phyloP scores from a whole-genome alignment of 2,113 vertebrate genomes.

The Daboia siamensis region DNA sequence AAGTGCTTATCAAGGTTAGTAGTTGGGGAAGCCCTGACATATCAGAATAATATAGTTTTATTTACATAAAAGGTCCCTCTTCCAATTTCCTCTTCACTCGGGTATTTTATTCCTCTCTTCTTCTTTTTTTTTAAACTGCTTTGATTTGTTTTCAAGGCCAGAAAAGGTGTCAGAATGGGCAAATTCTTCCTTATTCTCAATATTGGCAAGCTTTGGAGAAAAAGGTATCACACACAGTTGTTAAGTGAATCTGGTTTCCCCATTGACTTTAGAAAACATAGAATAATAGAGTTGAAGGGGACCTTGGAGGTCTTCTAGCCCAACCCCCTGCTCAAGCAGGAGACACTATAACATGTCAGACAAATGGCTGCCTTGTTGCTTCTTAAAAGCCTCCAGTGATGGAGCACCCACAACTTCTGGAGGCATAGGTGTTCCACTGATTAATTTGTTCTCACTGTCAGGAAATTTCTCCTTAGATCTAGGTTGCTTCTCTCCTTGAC shows the following conservation, averaged over 20 bases:
- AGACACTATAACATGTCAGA: too few relatives aligned
- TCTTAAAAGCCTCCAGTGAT: too few relatives aligned
- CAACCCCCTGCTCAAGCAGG: background rate
- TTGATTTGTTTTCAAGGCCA: constrained; percentile 42
- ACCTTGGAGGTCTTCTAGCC: background rate
- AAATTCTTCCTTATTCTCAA: constrained; percentile 46
- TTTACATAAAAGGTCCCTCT: constrained; percentile 27
- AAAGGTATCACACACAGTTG: constrained; percentile 8
- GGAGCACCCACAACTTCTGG: too few relatives aligned
- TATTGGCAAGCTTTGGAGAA: constrained; percentile 40
- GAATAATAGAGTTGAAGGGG: background rate
- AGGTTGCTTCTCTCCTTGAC: too few relatives aligned
- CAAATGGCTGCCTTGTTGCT: too few relatives aligned
- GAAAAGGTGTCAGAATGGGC: constrained; percentile 44
- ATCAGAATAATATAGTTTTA: constrained; percentile 55
- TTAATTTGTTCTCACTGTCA: too few relatives aligned
- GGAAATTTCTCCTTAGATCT: too few relatives aligned
- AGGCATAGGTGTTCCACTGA: too few relatives aligned
- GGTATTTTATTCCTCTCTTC: background rate
- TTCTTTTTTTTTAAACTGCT: background rate
- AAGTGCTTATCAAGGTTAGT: constrained; percentile 66
- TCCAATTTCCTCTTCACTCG: background rate
- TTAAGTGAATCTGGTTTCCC: background rate
- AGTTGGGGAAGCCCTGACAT: constrained; percentile 56
- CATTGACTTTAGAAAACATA: background rate